Evolutionary conservation across 1,140 invertebrate genomes (phyloP).

Genomic region (Scaptodrosophila lebanonensis): DNA sequence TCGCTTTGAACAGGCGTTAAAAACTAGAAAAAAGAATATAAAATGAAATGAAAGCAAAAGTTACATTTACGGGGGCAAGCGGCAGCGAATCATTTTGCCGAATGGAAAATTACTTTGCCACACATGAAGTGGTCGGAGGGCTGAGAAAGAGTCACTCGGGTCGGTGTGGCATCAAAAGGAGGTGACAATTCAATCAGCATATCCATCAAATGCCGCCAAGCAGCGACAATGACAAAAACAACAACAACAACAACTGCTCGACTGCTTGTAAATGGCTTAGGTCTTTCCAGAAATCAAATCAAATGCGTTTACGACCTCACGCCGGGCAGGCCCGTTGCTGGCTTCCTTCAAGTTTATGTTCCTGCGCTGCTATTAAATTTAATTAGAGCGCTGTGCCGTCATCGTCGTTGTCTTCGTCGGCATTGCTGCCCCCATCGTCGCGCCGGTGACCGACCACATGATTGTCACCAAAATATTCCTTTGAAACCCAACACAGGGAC

Average conservation of each 20-base stretch:
- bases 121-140: no score
- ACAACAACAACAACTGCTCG: conserved; percentile 28
- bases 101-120: no score
- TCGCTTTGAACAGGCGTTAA: no score
- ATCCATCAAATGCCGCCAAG: conserved; percentile 32
- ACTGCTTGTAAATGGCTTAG: conserved; percentile 40
- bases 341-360: conserved; percentile 53
- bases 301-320: conserved; percentile 62
- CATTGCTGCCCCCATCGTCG: conserved; percentile 42
- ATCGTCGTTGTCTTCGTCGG: no score
- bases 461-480: conserved; percentile 68
- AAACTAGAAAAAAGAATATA: no score
- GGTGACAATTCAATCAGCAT: conserved; percentile 73
- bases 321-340: conserved; percentile 46
- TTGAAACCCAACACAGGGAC: conserved; percentile 21
- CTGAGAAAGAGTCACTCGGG: no score
- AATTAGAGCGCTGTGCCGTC: conserved; percentile 67
- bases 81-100: no score
- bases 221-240: not conserved
- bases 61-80: no score
- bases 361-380: conserved; percentile 69
- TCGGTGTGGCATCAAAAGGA: conserved; percentile 59
- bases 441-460: conserved; percentile 46
- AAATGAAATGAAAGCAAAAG: no score
- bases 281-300: conserved; percentile 72